phyloP scores from a whole-genome alignment of 2,888 invertebrate species.

The Venusia cambrica region DNA sequence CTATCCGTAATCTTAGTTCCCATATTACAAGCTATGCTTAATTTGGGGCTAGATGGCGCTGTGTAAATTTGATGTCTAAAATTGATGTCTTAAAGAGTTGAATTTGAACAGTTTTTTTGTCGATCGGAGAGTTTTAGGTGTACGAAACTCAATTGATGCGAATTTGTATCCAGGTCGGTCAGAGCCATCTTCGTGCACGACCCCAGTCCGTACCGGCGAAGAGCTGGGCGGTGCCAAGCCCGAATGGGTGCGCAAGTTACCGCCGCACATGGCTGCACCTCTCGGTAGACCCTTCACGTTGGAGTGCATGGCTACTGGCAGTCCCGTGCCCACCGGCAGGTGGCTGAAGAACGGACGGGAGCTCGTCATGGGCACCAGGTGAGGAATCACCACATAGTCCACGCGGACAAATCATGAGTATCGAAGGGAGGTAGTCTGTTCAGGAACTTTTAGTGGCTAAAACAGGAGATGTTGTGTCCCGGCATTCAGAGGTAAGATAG shows the following conservation, averaged over 20 bases:
- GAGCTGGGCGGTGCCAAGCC: constrained; percentile 95
- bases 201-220: constrained; percentile 94
- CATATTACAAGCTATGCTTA: no score
- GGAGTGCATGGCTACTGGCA: constrained; percentile 94
- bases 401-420: neutral
- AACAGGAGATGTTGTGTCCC: no score
- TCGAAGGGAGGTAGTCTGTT: no score
- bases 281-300: constrained; percentile 90
- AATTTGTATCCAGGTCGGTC: constrained; percentile 78
- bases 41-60: no score
- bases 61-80: no score
- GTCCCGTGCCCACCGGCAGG: constrained; percentile 91
- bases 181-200: constrained; percentile 94
- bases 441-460: no score
- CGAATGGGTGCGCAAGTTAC: constrained; percentile 91
- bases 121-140: no score
- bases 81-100: no score
- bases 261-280: constrained; percentile 89
- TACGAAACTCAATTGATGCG: no score
- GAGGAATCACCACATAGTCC: constrained; percentile 1
- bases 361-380: constrained; percentile 87
- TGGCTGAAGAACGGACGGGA: constrained; percentile 97
- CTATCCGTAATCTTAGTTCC: no score
- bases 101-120: no score
- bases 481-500: no score